Conservation (phyloP, 2,797 vertebrate species). For the Syndactyla subalaris region DNA sequence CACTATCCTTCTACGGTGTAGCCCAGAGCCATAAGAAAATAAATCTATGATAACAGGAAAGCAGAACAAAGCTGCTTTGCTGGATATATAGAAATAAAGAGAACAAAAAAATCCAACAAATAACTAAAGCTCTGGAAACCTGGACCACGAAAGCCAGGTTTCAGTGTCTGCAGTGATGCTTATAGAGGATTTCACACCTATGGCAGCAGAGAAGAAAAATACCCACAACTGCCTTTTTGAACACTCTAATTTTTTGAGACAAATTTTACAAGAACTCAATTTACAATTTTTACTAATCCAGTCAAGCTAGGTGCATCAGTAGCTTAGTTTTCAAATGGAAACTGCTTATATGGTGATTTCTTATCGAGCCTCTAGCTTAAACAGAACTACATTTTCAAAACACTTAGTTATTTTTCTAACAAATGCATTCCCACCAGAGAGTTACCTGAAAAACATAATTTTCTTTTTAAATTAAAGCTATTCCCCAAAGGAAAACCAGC, state of each 20-base stretch:
- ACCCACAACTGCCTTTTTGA: not conserved
- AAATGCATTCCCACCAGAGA: constrained; percentile 32
- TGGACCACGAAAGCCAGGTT: not conserved
- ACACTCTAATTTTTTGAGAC: not conserved
- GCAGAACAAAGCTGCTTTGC: not conserved
- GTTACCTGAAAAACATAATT: constrained; percentile 34
- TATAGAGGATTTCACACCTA: not conserved
- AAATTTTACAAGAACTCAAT: not conserved
- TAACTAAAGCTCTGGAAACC: not conserved
- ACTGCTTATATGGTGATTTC: not conserved
- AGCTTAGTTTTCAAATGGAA: not conserved
- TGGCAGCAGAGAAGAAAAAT: not conserved
- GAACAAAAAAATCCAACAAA: not conserved
- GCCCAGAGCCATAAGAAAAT: not conserved
- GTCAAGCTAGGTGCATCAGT: not conserved
- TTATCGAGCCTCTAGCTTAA: not conserved
- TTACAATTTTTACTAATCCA: not conserved
- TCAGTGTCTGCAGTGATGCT: not conserved
- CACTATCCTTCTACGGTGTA: not conserved
- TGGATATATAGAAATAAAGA: not conserved
- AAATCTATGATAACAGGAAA: not conserved
- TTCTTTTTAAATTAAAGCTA: constrained; percentile 68
- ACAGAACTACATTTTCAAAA: not conserved
- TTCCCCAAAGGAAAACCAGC: constrained; percentile 58
- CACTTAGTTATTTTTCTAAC: constrained; percentile 3